phyloP scores from a whole-genome alignment of 2,797 vertebrate species.

The Eleutherodactylus coqui region DNA sequence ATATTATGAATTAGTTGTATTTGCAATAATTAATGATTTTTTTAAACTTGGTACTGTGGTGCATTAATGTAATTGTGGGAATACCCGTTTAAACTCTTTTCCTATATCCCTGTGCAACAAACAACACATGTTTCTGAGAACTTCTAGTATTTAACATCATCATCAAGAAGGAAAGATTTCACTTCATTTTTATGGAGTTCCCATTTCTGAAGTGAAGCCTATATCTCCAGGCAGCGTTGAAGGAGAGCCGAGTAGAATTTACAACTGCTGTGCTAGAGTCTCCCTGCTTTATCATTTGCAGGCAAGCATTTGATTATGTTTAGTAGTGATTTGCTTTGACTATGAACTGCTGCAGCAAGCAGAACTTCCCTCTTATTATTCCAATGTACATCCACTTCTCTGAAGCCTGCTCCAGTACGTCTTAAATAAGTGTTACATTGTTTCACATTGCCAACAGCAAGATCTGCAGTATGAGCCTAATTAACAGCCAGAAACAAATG shows the following conservation, averaged over 20 bases:
- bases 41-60: no score
- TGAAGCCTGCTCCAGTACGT: conserved; percentile 5
- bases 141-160: not conserved
- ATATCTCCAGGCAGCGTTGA: not conserved
- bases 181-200: not conserved
- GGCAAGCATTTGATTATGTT: not conserved
- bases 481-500: conserved; percentile 51
- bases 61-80: no score
- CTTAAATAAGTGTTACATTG: conserved; percentile 53
- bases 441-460: conserved; percentile 40
- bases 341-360: conserved; percentile 10
- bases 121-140: not conserved
- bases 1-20: no score
- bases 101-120: not conserved
- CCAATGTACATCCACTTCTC: conserved; percentile 28
- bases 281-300: not conserved
- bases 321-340: conserved; percentile 31
- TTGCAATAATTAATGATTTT: no score
- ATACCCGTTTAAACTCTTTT: no score
- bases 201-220: not conserved
- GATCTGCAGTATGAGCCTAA: conserved; percentile 39
- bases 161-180: not conserved
- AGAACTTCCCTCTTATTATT: conserved; percentile 11
- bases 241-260: not conserved
- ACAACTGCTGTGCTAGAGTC: not conserved